These are phyloP conservation scores for Patella ulyssiponensis DNA, from an alignment of 2,888 invertebrate genomes.

Conservation along the genomic window DNA sequence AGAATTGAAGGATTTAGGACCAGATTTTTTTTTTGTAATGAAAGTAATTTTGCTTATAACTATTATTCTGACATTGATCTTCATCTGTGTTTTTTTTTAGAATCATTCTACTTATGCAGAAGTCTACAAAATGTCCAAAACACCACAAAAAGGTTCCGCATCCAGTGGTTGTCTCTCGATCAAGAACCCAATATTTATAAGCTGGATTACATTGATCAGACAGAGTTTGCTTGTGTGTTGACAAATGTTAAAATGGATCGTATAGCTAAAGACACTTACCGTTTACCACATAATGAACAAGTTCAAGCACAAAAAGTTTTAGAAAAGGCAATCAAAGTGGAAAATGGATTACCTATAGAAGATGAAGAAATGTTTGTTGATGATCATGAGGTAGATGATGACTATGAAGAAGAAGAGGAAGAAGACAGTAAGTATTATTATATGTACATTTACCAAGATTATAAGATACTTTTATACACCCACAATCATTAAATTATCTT, in stretches of 20 bases:
- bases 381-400: conserved; percentile 38
- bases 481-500: too few species aligned
- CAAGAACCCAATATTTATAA: conserved; percentile 79
- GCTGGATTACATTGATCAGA: conserved; percentile 91
- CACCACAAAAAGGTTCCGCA: conserved; percentile 86
- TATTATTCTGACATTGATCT: background rate
- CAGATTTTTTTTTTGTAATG: background rate
- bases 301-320: conserved; percentile 87
- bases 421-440: conserved; percentile 27
- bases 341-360: conserved; percentile 56
- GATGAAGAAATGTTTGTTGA: conserved; percentile 30
- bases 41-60: background rate
- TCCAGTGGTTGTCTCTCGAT: conserved; percentile 82
- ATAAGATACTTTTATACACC: too few species aligned
- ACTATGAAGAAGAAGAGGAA: conserved; percentile 42
- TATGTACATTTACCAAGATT: conserved; percentile 1
- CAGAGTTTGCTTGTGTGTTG: conserved; percentile 74
- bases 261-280: conserved; percentile 81
- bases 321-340: conserved; percentile 81
- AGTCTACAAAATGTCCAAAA: conserved; percentile 92
- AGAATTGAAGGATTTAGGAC: too few species aligned
- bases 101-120: conserved; percentile 81
- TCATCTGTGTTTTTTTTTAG: conserved; percentile 48
- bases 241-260: conserved; percentile 86
- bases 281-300: conserved; percentile 82